phyloP scores from a whole-genome alignment of 2,888 invertebrate genomes.

The Lacanobia oleracea region DNA sequence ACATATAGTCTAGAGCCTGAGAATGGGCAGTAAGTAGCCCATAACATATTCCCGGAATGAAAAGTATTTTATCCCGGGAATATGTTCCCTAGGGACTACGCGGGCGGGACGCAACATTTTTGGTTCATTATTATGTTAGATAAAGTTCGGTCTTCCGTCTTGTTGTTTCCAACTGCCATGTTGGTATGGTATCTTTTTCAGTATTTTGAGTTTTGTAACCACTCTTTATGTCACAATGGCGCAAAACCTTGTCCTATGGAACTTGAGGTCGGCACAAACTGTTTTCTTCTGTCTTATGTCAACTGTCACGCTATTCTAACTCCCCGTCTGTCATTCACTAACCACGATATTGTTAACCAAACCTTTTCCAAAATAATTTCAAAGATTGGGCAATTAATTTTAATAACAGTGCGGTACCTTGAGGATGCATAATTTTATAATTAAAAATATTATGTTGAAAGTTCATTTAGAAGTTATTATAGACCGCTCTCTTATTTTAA shows the following conservation, averaged over 20 bases:
- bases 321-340: not conserved
- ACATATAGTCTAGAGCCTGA: too few species aligned
- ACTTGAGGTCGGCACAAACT: not conserved
- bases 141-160: not conserved
- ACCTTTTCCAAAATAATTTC: not conserved
- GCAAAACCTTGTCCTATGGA: too few species aligned
- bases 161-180: not conserved
- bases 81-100: too few species aligned
- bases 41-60: too few species aligned
- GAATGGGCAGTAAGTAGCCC: too few species aligned
- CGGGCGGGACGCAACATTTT: too few species aligned
- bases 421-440: conserved; percentile 9
- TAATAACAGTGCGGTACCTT: conserved; percentile 20
- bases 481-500: conserved; percentile 49
- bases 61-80: too few species aligned
- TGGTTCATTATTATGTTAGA: not conserved
- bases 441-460: conserved; percentile 23
- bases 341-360: not conserved
- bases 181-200: not conserved
- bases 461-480: conserved; percentile 30
- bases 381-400: conserved; percentile 16
- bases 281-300: not conserved
- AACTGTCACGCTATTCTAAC: not conserved
- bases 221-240: not conserved
- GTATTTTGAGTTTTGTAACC: not conserved